Percentiles rank a stretch among this genome's conserved stretches.
Conservation (phyloP, 2,888 invertebrate genomes). For the Plagodis pulveraria region DNA sequence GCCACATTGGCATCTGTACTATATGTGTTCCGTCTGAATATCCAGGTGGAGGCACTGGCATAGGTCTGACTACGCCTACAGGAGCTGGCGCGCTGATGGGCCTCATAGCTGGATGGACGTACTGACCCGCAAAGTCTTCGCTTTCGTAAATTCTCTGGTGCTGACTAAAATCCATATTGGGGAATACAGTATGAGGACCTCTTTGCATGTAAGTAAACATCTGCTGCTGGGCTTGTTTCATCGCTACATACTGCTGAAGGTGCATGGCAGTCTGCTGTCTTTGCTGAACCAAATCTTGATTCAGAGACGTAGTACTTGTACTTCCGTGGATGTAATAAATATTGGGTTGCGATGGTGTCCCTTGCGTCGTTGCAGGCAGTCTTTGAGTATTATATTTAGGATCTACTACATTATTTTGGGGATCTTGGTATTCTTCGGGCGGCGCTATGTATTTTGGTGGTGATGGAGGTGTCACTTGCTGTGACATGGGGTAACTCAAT, state of each 20-base stretch:
- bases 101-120: conserved; percentile 66
- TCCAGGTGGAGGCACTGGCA: conserved; percentile 62
- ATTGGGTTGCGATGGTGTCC: conserved; percentile 56
- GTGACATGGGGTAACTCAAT: conserved; percentile 76
- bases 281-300: conserved; percentile 72
- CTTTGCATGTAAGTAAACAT: conserved; percentile 77
- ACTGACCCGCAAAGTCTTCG: conserved; percentile 66
- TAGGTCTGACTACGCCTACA: conserved; percentile 66
- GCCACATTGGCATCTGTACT: conserved; percentile 77
- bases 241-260: conserved; percentile 80
- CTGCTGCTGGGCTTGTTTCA: conserved; percentile 83
- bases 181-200: conserved; percentile 75
- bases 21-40: conserved; percentile 69
- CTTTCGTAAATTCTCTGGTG: conserved; percentile 67
- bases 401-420: conserved; percentile 66
- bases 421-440: conserved; percentile 80
- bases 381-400: conserved; percentile 59
- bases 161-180: conserved; percentile 66
- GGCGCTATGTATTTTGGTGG: conserved; percentile 78
- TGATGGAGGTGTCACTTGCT: conserved; percentile 76
- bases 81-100: conserved; percentile 75
- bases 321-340: conserved; percentile 80
- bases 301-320: conserved; percentile 51
- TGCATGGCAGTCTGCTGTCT: conserved; percentile 80
- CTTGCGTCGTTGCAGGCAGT: conserved; percentile 51